phyloP scores from a whole-genome alignment of 2,113 vertebrate genomes.

The Microtus ochrogaster region DNA sequence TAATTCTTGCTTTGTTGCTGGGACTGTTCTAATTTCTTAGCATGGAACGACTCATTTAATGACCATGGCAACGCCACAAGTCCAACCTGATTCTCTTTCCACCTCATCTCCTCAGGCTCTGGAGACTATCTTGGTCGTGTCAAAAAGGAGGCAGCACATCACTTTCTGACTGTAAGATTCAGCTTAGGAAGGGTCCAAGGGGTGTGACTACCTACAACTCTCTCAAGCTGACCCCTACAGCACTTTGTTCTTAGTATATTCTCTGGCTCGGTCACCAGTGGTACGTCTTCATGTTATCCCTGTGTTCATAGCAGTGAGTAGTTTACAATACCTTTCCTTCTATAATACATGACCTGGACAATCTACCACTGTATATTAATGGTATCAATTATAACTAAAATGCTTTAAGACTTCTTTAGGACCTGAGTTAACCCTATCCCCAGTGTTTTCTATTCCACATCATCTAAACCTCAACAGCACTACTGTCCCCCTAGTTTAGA shows the following conservation, averaged over 20 bases:
- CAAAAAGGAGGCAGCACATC: not conserved
- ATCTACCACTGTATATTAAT: not conserved
- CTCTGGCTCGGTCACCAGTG: not conserved
- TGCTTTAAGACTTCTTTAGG: not conserved
- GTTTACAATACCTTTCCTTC: not conserved
- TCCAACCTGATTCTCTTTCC: not conserved
- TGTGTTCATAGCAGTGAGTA: not conserved
- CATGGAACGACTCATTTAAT: not conserved
- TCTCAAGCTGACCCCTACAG: not conserved
- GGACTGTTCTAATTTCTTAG: not conserved
- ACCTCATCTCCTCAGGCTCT: not conserved
- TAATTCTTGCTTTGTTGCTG: not conserved
- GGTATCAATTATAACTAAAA: not conserved
- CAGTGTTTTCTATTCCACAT: not conserved
- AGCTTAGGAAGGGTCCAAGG: not conserved
- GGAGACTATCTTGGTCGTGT: not conserved
- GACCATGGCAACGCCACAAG: not conserved
- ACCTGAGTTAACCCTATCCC: not conserved
- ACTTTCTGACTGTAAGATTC: not conserved
- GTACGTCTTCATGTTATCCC: not conserved
- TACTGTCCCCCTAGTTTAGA: not conserved
- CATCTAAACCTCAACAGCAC: not conserved
- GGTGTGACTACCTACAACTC: rapidly evolving
- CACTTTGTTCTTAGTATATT: not conserved
- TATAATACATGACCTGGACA: not conserved